Evolutionary conservation across 1,140 invertebrate genomes (phyloP).

Genomic region (Cotesia chilonis): DNA sequence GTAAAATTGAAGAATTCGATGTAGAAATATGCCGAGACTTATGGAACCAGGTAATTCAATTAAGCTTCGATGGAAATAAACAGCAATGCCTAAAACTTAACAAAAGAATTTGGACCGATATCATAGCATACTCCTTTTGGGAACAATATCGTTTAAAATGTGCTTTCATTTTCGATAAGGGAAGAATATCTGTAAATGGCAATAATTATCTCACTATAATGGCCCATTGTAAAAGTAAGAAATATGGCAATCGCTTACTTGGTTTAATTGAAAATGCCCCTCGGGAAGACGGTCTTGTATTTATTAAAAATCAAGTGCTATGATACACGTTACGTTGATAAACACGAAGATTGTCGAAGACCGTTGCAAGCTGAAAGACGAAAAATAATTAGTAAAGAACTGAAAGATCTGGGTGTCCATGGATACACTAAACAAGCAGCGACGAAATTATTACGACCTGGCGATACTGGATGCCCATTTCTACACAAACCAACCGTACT

Average conservation of each 20-base stretch:
- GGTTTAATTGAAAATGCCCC: neutral
- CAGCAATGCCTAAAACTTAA: neutral
- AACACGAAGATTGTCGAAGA: constrained; percentile 4
- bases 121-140: neutral
- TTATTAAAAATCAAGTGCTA: constrained; percentile 1
- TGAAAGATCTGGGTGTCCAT: neutral
- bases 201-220: neutral
- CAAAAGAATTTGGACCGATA: neutral
- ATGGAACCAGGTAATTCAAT: neutral
- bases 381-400: neutral
- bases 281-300: neutral
- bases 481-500: neutral
- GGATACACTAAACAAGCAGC: constrained; percentile 1
- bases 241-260: neutral
- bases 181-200: neutral
- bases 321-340: neutral
- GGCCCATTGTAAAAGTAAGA: neutral
- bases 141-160: constrained; percentile 14
- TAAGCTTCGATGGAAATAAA: neutral
- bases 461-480: neutral
- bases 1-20: neutral
- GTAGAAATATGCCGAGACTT: neutral
- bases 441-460: neutral
- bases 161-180: neutral
- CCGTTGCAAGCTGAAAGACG: neutral